Evolutionary conservation across 2,113 vertebrate species (phyloP).

Genomic region (Riparia riparia): DNA sequence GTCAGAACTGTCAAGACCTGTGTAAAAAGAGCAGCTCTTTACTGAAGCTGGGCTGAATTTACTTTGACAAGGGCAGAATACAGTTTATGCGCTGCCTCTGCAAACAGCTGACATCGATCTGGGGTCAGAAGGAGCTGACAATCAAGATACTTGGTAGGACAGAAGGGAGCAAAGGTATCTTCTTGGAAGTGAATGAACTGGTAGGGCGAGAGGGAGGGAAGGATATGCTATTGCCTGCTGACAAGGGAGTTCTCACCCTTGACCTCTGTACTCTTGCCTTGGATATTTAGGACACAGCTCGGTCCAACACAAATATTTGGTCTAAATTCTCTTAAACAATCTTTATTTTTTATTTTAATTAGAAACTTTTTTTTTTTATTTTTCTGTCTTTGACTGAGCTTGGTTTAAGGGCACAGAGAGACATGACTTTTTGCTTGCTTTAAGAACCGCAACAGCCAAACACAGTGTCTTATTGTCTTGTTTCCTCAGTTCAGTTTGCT

Average conservation of each 20-base stretch:
- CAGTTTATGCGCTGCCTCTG: background rate
- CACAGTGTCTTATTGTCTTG: background rate
- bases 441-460: background rate
- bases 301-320: slow-evolving; percentile 50
- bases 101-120: background rate
- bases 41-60: background rate
- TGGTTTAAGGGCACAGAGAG: background rate
- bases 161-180: slow-evolving; percentile 30
- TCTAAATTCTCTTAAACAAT: slow-evolving; percentile 4
- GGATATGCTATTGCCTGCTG: background rate
- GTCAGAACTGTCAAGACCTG: background rate
- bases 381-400: background rate
- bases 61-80: background rate
- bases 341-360: slow-evolving; percentile 14
- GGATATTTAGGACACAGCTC: background rate
- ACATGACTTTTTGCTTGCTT: background rate
- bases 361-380: background rate
- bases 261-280: slow-evolving; percentile 41
- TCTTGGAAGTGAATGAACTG: background rate
- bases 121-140: background rate
- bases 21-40: background rate
- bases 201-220: background rate
- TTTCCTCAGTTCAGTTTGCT: background rate
- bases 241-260: background rate
- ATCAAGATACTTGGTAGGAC: background rate